Evolutionary conservation across 2,888 invertebrate genomes (phyloP).

Genomic region (Scrobipalpa costella): DNA sequence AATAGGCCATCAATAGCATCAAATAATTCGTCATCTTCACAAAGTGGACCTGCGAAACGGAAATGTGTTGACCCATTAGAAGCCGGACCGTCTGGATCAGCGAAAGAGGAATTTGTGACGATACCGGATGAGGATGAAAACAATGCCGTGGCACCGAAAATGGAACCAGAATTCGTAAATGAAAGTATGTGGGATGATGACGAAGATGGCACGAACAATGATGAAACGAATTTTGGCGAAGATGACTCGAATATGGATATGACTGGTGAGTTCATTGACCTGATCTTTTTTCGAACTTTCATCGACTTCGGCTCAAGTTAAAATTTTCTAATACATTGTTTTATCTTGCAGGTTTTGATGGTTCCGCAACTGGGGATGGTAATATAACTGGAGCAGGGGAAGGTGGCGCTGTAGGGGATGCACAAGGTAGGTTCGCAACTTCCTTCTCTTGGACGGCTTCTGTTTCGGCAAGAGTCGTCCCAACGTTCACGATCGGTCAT

Average conservation of each 20-base stretch:
- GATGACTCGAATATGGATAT: slow-evolving; percentile 85
- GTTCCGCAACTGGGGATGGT: slow-evolving; percentile 75
- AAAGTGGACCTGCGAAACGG: slow-evolving; percentile 80
- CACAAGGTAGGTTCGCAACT: slow-evolving; percentile 79
- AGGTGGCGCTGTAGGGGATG: slow-evolving; percentile 79
- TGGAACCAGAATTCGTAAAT: slow-evolving; percentile 84
- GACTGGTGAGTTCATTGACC: slow-evolving; percentile 61
- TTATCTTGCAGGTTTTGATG: slow-evolving; percentile 67
- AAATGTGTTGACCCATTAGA: slow-evolving; percentile 83
- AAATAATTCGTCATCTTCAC: slow-evolving; percentile 81
- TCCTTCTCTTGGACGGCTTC: slow-evolving; percentile 37
- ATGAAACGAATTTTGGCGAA: slow-evolving; percentile 83
- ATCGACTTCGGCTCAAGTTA: background rate
- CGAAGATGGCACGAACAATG: slow-evolving; percentile 83
- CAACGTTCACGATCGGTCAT: slow-evolving; percentile 39
- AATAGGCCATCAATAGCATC: slow-evolving; percentile 84
- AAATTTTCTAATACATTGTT: background rate
- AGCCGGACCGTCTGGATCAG: slow-evolving; percentile 80
- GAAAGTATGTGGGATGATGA: slow-evolving; percentile 82
- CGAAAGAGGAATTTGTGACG: slow-evolving; percentile 78
- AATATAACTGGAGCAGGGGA: slow-evolving; percentile 75
- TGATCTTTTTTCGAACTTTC: background rate
- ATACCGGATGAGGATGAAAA: slow-evolving; percentile 79
- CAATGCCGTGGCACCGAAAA: slow-evolving; percentile 83
- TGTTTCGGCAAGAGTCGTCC: slow-evolving; percentile 34